Evolutionary conservation across 2,113 vertebrate species (phyloP), one percentile per base, ranked within the genome.

Genomic region (Austrofundulus limnaeus): DNA sequence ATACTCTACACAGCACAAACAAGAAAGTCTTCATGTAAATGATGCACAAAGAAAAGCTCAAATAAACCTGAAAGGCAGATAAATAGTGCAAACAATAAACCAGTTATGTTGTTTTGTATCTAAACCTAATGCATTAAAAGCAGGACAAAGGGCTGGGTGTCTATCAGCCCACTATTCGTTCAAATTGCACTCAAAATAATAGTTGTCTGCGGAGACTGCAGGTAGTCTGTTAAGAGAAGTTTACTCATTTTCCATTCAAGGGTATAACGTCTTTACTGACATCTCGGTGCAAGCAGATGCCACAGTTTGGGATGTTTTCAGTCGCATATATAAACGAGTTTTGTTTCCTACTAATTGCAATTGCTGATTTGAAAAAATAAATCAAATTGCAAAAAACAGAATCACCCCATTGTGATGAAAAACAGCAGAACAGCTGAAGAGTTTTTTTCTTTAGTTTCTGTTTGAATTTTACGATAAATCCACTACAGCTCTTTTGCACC

Each of bases 201-300:
- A 31, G 63, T 60, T 67, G 20, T 69, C 41, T 23, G 17, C 42
- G 13, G 17, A 56, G 19, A 70, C 70, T 82, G 37, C 58, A 72
- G 61, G 59, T 64, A 46, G 11, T 21, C 52, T 28, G 67, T 73
- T 46, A 75, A n/a, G 70, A 48, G 42, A 42, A 48, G 34, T 61
- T 72, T 49, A 13, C 31, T 74, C 49, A 64, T 57, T 20, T 71
- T 37, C 23, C 41, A 66, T 72, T 77, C 64, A 70, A 84, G 72
- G 61, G 70, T 39, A 59, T 51, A 77, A 25, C 28, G 52, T 66
- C 34, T 34, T 59, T 57, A 77, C 46, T 70, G 72, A 57, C 67
- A 55, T 75, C 67, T 66, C 24, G 64, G 52, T 61, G 55, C 73
- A 14, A 19, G 21, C 39, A 79, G 47, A 61, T 70, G 53, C 70